A percentile compares a stretch with the other conserved stretches of the same genome.
phyloP scores from a whole-genome alignment of 2,888 invertebrate species.

The Ctena decussata region DNA sequence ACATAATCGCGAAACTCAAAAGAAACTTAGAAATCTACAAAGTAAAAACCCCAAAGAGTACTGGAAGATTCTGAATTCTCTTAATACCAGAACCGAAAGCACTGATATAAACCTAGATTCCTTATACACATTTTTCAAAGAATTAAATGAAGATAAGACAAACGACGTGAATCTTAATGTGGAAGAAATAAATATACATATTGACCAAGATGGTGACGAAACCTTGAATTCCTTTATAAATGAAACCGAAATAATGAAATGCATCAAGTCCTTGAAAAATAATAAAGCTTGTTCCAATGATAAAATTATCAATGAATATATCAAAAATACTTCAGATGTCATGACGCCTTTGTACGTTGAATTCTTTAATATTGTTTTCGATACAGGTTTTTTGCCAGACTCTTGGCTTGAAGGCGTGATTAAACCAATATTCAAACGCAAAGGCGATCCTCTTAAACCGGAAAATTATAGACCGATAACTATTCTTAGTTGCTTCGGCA shows the following conservation, averaged over 20 bases:
- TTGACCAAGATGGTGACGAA: not conserved
- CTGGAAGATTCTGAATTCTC: not conserved
- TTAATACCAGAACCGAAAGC: not conserved
- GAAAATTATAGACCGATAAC: constrained; percentile 41
- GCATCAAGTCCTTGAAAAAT: constrained; percentile 16
- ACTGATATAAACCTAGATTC: not conserved
- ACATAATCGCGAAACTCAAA: not conserved
- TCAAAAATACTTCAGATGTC: constrained; percentile 9
- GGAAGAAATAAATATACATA: not conserved
- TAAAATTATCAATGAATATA: constrained; percentile 33
- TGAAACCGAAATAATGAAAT: constrained; percentile 24
- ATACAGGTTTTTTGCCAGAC: constrained; percentile 18
- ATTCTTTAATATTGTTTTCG: constrained; percentile 13
- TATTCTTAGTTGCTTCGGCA: constrained; percentile 14
- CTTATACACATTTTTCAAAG: not conserved
- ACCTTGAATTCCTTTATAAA: not conserved
- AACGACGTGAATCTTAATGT: not conserved
- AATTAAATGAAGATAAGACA: not conserved
- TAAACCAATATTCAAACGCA: constrained; percentile 27
- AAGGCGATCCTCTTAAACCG: constrained; percentile 25
- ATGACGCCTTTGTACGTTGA: not conserved
- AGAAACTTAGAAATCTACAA: not conserved
- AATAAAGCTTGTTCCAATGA: constrained; percentile 17
- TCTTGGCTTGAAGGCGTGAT: constrained; percentile 33
- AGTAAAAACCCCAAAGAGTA: not conserved